These are phyloP conservation scores for Pollicipes pollicipes DNA, from an alignment of 1,140 invertebrate species.

Conservation along the genomic window DNA sequence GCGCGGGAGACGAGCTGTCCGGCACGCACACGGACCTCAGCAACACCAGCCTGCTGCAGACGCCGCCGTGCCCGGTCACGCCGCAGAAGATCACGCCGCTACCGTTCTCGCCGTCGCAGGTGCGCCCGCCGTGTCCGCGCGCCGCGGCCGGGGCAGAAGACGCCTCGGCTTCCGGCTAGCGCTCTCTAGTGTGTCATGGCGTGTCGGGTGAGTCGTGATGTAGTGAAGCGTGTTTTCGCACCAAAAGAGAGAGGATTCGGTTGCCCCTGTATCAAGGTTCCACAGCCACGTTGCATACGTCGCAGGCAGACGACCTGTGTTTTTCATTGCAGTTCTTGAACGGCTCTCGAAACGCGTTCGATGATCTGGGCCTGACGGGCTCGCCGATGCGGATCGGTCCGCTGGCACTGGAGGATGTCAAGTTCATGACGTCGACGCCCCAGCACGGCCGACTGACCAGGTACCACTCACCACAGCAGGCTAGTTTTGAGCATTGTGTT, in stretches of 20 bases:
- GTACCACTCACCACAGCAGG: too few species aligned
- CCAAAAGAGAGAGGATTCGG: too few species aligned
- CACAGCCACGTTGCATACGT: too few species aligned
- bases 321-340: background rate
- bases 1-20: background rate
- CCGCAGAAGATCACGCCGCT: slow-evolving; percentile 1
- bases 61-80: background rate
- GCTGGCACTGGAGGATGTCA: background rate
- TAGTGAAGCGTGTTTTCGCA: too few species aligned
- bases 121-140: background rate
- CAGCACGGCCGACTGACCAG: background rate
- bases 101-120: background rate
- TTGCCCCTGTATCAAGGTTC: too few species aligned
- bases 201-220: too few species aligned
- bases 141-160: too few species aligned
- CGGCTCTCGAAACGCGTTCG: slow-evolving; percentile 1
- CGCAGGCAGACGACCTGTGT: too few species aligned
- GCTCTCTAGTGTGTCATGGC: too few species aligned
- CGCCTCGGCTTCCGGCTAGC: too few species aligned
- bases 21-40: background rate
- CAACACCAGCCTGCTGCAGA: slow-evolving; percentile 2
- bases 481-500: too few species aligned
- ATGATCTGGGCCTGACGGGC: background rate
- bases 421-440: slow-evolving; percentile 1
- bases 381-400: background rate